Evolutionary conservation across 2,797 vertebrate genomes (phyloP).

Genomic region (Scolopax bukidnonensis): DNA sequence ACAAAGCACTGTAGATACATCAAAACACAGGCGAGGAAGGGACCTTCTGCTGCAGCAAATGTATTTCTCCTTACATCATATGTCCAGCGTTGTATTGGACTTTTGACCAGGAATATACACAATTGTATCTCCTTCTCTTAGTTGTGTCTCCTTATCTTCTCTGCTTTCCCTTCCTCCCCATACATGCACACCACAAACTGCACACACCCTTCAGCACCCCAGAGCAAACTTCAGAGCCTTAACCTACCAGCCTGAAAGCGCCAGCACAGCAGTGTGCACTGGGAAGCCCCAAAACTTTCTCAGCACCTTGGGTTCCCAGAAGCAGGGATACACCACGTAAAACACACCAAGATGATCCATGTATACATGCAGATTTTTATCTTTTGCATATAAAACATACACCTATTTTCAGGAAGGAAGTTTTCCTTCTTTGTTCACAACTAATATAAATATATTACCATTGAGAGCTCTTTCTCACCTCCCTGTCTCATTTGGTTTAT

Average conservation of each 20-base stretch:
- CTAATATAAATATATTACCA: not conserved
- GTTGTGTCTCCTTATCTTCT: not conserved
- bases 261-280: rapidly evolving
- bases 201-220: not conserved
- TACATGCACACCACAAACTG: not conserved
- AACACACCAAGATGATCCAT: not conserved
- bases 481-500: not conserved
- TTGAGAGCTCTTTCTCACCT: not conserved
- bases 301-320: not conserved
- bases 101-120: not conserved
- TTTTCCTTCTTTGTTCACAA: slow-evolving; percentile 12
- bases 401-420: not conserved
- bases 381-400: not conserved
- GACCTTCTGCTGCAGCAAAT: slow-evolving; percentile 53
- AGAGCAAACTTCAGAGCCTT: not conserved
- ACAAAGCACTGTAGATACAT: slow-evolving; percentile 49
- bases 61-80: not conserved
- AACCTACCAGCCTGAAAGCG: rapidly evolving
- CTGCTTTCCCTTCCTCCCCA: not conserved
- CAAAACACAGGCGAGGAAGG: slow-evolving; percentile 56
- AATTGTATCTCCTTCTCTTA: not conserved
- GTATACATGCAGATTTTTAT: not conserved
- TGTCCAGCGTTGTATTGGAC: not conserved
- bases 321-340: not conserved
- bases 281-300: not conserved